Conservation (phyloP, 1,140 invertebrate genomes). For the Drosophila santomea region DNA sequence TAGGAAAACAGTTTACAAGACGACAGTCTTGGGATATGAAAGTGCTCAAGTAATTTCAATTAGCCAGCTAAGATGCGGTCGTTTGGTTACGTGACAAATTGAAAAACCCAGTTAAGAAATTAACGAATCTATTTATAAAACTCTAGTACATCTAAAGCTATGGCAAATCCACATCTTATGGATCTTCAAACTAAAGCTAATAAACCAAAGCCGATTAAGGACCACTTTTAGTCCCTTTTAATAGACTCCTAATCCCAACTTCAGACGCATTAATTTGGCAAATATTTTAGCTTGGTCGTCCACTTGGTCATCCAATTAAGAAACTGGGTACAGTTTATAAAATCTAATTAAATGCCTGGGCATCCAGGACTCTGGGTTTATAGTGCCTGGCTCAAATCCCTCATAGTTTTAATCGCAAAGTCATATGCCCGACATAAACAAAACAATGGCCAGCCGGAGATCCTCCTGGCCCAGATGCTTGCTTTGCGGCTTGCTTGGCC, state of each 20-base stretch:
- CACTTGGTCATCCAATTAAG: conserved; percentile 35
- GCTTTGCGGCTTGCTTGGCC: conserved; percentile 61
- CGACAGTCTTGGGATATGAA: conserved; percentile 1
- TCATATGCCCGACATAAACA: conserved; percentile 61
- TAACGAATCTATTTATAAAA: no score
- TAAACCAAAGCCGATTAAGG: conserved; percentile 12
- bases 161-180: no score
- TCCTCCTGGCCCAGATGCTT: conserved; percentile 45
- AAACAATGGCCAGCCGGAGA: conserved; percentile 38
- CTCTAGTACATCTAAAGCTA: no score
- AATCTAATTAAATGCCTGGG: conserved; percentile 40
- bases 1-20: neutral
- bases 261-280: conserved; percentile 26
- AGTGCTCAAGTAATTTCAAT: conserved; percentile 11
- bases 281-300: conserved; percentile 13
- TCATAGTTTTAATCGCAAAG: conserved; percentile 60
- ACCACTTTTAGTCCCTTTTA: conserved; percentile 10
- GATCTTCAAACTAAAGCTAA: neutral
- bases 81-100: neutral
- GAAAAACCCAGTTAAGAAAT: no score
- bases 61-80: neutral
- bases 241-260: conserved; percentile 26
- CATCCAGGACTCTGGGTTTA: conserved; percentile 24
- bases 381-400: conserved; percentile 17
- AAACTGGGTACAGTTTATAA: conserved; percentile 31